Evolutionary conservation across 2,888 invertebrate genomes (phyloP), one percentile per base, ranked within the genome.

Genomic region (Esperia sulphurella): DNA sequence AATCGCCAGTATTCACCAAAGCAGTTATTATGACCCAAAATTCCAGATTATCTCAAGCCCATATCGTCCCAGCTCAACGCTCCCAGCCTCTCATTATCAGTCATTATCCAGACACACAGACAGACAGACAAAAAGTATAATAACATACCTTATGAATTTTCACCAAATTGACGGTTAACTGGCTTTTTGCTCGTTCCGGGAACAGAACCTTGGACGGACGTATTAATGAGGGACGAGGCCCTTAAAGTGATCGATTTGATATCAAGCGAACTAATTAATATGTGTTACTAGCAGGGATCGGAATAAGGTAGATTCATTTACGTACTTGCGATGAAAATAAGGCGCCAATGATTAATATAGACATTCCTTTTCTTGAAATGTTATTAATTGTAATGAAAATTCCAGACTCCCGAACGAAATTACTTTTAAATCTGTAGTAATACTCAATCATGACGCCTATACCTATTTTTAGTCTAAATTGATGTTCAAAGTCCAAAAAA

Each of bases 121-220:
- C 46, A 28, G 41, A 46, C 46, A 35, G 33, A 46, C 41, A 41
- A 43, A 43, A 37, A 47, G 14, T 21, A 14, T 43, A 48, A 43
- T 43, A 40, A 43, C 45, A 43, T 33, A 13, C 43, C 44, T 13
- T 12, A 40, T 43, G 45, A 40, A 48, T 51, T 50, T 50, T 38
- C 47, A 38, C 47, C 41, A 47, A 47, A 47, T 42, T 47, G 35
- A 31, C 38, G 28, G 42, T 39, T 39, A 38, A 46, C 46, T 49
- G 52, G 8, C 45, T 58, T 63, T 52, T 54, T 58, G 57, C 50
- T 37, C 43, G 46, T 61, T 60, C 65, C 52, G 50, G 52, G 61
- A 61, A 64, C 52, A 53, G 55, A 57, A 47, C 42, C 42, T 46
- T 44, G 49, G 30, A 46, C 30, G 42, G 12, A 10, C 35, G 29